Evolutionary conservation across 2,113 vertebrate genomes (phyloP).

Genomic region (Anoplopoma fimbria): DNA sequence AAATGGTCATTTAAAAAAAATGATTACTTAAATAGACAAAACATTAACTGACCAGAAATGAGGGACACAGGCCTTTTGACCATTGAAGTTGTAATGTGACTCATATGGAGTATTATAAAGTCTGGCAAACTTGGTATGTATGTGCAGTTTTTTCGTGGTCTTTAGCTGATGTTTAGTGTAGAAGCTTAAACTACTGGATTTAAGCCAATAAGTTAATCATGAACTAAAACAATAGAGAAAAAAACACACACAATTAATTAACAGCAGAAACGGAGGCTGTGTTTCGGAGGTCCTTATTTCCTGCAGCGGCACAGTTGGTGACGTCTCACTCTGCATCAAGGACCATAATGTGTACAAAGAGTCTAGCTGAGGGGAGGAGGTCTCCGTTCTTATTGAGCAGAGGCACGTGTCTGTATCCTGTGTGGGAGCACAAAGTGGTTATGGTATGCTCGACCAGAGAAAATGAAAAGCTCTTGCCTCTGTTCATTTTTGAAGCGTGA

Average conservation of each 20-base stretch:
- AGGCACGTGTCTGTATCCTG: conserved; percentile 96
- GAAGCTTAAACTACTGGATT: conserved; percentile 19
- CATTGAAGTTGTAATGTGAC: not conserved
- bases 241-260: conserved; percentile 1
- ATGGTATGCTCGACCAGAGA: not conserved
- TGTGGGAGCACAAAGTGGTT: conserved; percentile 34
- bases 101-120: not conserved
- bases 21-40: conserved; percentile 26
- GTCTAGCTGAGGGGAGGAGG: conserved; percentile 87
- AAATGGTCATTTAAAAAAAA: conserved; percentile 37
- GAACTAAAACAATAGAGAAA: conserved; percentile 25
- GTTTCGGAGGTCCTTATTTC: not conserved
- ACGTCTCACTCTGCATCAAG: conserved; percentile 73
- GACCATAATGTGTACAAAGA: conserved; percentile 90
- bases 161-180: not conserved
- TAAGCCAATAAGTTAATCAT: conserved; percentile 56
- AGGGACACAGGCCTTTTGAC: not conserved
- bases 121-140: not conserved
- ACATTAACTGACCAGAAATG: conserved; percentile 28
- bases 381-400: conserved; percentile 90
- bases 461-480: not conserved
- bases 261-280: conserved; percentile 26
- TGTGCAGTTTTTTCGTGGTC: not conserved
- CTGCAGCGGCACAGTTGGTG: not conserved
- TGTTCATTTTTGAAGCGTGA: conserved; percentile 31